These are phyloP conservation scores for Cynopterus sphinx DNA, from an alignment of 2,797 vertebrate genomes.

Conservation along the genomic window DNA sequence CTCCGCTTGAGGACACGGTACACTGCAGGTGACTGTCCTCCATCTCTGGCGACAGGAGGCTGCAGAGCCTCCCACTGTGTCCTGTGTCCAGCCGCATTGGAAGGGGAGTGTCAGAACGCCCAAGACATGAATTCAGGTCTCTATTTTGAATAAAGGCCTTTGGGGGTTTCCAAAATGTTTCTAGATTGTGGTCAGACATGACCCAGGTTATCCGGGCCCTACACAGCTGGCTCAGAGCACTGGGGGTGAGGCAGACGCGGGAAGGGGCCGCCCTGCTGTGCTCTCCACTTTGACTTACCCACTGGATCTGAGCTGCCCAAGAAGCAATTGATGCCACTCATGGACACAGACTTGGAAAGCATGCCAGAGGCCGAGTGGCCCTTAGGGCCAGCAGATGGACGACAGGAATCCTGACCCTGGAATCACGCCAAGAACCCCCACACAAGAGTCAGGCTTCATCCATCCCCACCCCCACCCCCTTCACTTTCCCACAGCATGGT, in stretches of 20 bases:
- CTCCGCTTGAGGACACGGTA: not conserved
- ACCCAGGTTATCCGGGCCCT: not conserved
- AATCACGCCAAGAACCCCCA: constrained; percentile 23
- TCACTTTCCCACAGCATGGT: not conserved
- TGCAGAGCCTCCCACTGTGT: not conserved
- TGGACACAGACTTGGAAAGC: constrained; percentile 84
- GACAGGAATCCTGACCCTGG: constrained; percentile 56
- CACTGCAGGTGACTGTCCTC: not conserved
- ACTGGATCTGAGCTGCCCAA: constrained; percentile 43
- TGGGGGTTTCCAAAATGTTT: not conserved
- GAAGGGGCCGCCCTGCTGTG: not conserved
- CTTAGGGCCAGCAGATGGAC: not conserved
- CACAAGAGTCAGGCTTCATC: not conserved
- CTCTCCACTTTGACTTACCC: constrained; percentile 72
- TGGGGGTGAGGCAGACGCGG: not conserved
- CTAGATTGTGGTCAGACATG: not conserved
- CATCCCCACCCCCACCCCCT: not conserved
- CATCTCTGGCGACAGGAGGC: not conserved
- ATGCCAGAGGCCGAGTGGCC: not conserved
- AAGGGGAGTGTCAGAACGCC: not conserved
- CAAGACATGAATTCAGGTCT: not conserved
- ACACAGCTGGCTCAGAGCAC: not conserved
- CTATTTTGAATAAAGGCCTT: not conserved
- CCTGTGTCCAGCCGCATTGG: not conserved
- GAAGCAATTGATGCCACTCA: constrained; percentile 79